A percentile compares a stretch with the other conserved stretches of the same genome.
Conservation (phyloP, 2,888 invertebrate species). For the Linnaemya vulpina region DNA sequence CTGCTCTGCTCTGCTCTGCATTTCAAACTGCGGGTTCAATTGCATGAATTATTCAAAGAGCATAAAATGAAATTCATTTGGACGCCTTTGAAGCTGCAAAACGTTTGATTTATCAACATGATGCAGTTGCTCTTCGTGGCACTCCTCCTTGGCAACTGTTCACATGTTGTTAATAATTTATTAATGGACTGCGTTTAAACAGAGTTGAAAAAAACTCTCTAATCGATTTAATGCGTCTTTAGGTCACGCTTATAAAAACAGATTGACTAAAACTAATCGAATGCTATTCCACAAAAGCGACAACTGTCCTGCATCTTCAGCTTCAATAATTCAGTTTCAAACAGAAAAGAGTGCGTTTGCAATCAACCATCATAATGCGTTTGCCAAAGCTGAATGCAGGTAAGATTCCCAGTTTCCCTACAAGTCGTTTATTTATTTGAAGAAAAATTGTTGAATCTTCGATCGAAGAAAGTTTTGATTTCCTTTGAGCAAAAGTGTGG, state of each 20-base stretch:
- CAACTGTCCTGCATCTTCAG: background rate
- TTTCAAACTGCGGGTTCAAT: slow-evolving; percentile 57
- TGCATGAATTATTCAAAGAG: slow-evolving; percentile 74
- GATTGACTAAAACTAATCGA: background rate
- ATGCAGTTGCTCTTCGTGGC: background rate
- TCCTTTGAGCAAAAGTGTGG: background rate
- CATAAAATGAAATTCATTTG: slow-evolving; percentile 74
- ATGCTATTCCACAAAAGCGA: background rate
- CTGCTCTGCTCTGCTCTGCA: slow-evolving; percentile 31
- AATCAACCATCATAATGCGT: too few relatives aligned
- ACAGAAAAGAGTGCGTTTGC: background rate
- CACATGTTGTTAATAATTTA: slow-evolving; percentile 12
- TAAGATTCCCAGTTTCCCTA: background rate
- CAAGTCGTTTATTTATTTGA: background rate
- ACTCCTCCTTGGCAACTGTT: slow-evolving; percentile 6
- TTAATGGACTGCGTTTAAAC: slow-evolving; percentile 18
- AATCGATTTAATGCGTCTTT: background rate
- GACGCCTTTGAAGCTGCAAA: slow-evolving; percentile 72
- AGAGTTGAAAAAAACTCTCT: slow-evolving; percentile 10
- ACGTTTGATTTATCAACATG: slow-evolving; percentile 68
- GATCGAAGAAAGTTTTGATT: slow-evolving; percentile 5
- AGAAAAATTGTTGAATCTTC: slow-evolving; percentile 28
- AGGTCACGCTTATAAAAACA: background rate
- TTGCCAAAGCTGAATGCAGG: too few relatives aligned
- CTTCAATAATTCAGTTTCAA: background rate